phyloP scores from a whole-genome alignment of 2,888 invertebrate species.

The Meta bourneti region DNA sequence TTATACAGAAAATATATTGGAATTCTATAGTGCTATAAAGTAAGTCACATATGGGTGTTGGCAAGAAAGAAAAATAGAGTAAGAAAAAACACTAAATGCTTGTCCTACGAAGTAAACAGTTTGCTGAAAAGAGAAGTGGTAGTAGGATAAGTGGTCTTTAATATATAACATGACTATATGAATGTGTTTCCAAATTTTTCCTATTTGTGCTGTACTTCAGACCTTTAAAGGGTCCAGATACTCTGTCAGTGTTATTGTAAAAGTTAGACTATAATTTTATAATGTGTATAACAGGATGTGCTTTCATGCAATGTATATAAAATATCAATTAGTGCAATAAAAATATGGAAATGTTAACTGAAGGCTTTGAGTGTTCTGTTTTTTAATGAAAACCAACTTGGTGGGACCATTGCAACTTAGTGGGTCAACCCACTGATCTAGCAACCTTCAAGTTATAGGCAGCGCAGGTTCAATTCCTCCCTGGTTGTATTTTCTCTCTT shows the following conservation, averaged over 20 bases:
- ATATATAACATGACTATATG: neutral
- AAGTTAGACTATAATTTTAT: conserved; percentile 70
- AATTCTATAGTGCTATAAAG: neutral
- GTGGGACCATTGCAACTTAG: no score
- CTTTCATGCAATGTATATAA: conserved; percentile 50
- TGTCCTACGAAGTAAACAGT: neutral
- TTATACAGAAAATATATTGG: neutral
- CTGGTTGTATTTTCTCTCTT: no score
- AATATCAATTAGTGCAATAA: conserved; percentile 48
- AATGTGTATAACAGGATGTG: conserved; percentile 49
- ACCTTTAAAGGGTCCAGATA: neutral
- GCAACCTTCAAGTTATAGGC: no score
- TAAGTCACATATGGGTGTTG: neutral
- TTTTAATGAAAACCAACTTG: no score
- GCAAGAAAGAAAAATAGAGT: neutral
- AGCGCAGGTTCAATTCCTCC: no score
- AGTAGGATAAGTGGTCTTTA: neutral
- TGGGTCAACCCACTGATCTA: no score
- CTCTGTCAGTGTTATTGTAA: conserved; percentile 32
- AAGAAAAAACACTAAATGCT: neutral
- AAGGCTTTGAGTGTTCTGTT: no score
- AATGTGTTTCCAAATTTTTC: conserved; percentile 10
- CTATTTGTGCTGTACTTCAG: conserved; percentile 1
- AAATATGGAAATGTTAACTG: neutral
- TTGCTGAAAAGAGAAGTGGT: neutral